phyloP scores from a whole-genome alignment of 2,797 vertebrate genomes.

The Eptatretus atami region DNA sequence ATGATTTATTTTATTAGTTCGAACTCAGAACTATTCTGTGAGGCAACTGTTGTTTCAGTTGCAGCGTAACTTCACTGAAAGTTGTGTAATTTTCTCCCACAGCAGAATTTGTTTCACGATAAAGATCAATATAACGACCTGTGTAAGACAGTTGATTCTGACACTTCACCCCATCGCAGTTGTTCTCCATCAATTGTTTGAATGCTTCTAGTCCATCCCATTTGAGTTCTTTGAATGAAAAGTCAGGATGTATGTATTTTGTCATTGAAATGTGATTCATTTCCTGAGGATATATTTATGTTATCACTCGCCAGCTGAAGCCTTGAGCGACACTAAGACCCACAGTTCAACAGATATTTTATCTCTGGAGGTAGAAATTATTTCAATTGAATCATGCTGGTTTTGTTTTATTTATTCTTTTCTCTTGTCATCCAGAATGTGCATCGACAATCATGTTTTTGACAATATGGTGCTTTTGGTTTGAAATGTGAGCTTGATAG shows the following conservation, averaged over 20 bases:
- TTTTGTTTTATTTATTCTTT: background rate
- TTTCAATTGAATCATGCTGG: background rate
- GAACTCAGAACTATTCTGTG: no score
- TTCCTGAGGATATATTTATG: constrained; percentile 69
- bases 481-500: no score
- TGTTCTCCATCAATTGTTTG: background rate
- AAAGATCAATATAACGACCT: no score
- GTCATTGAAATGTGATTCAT: background rate
- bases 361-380: constrained; percentile 46
- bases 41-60: no score
- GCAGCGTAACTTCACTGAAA: no score
- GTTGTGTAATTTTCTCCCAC: no score
- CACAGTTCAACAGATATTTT: constrained; percentile 99
- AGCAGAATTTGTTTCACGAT: no score
- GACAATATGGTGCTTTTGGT: background rate
- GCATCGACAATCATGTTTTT: background rate
- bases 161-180: no score
- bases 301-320: constrained; percentile 97
- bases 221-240: constrained; percentile 6
- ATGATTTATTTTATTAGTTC: no score
- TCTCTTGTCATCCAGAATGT: background rate
- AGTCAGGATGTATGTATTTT: background rate
- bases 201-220: constrained; percentile 8
- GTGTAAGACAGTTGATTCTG: no score
- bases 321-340: constrained; percentile 92